phyloP scores from a whole-genome alignment of 2,797 vertebrate species.

The Philypnodon macrostomus region DNA sequence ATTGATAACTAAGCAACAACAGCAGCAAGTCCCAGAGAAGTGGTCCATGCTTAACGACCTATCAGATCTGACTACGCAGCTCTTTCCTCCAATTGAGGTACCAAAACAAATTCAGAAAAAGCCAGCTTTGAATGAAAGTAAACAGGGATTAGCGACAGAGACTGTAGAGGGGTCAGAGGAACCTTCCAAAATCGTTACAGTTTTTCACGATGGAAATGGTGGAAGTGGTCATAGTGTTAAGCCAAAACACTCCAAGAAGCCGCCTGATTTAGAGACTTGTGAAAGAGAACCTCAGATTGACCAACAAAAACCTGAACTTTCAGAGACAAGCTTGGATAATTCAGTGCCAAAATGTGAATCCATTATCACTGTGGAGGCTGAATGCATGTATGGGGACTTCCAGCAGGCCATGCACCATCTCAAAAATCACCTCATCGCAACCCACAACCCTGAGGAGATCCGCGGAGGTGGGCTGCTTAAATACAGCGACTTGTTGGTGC shows the following conservation, averaged over 20 bases:
- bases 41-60: conserved; percentile 65
- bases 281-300: conserved; percentile 10
- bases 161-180: conserved; percentile 16
- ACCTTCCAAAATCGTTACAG: neutral
- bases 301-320: conserved; percentile 10
- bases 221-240: conserved; percentile 40
- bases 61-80: conserved; percentile 65
- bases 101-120: conserved; percentile 51
- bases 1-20: conserved; percentile 51
- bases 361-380: conserved; percentile 80
- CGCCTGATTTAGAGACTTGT: conserved; percentile 50
- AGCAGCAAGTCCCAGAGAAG: conserved; percentile 56
- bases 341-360: conserved; percentile 31
- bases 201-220: conserved; percentile 20
- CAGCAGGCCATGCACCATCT: conserved; percentile 89
- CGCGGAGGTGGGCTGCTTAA: conserved; percentile 94
- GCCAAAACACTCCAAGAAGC: conserved; percentile 58
- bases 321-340: neutral
- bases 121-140: conserved; percentile 23
- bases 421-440: conserved; percentile 86
- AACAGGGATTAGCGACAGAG: conserved; percentile 20
- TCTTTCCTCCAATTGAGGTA: conserved; percentile 69
- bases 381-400: conserved; percentile 96
- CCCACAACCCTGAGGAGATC: conserved; percentile 94
- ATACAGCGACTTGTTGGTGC: conserved; percentile 92